Evolutionary conservation across 2,797 vertebrate species (phyloP), one percentile per base, ranked within the genome.

Genomic region (Basileuterus tristriatus): DNA sequence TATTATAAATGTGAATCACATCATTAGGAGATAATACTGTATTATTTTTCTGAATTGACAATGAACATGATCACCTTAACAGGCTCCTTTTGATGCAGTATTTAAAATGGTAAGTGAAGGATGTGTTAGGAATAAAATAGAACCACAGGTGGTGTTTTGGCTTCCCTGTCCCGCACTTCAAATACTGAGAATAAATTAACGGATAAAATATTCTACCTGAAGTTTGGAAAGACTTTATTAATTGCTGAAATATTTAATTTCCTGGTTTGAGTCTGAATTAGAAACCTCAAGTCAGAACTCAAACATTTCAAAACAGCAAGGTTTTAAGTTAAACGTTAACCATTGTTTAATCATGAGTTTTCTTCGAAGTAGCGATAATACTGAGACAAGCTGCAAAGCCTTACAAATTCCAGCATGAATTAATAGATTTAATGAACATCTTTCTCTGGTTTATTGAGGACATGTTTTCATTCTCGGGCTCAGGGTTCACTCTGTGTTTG

Each of bases 41-140:
- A 94, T 95, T 96, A 96, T 97, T 98, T 98, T 97, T 95, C 92
- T 95, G 43, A 93, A 94, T 96, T 96, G 84, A 94, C 76, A 97
- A 93, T 96, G 93, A 97, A 69, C 67, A 87, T 2, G 36, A 93
- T 96, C 82, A 87, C 83, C 93, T 96, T 94, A 97, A 93, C 75
- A 97, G 76, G 37, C 62, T 96, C 46, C 70, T 50, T 95, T 94
- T 95, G 72, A 96, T 96, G 72, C 18, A 69, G 58, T 90, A 84
- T 97, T 97, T 97, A 97, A 97, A 96, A 89, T 79, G 1, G 1
- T 53, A 86, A 97, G 62, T 93, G 80, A 94, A 50, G 30, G 37
- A 89, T 92, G 46, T 81, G 70, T 79, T 75, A 93, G 27, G 83
- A 97, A 96, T 96, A 95, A 96, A 97, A 96, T 77, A 91, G 83